phyloP scores from a whole-genome alignment of 2,113 vertebrate species.

The Epinephelus lanceolatus region DNA sequence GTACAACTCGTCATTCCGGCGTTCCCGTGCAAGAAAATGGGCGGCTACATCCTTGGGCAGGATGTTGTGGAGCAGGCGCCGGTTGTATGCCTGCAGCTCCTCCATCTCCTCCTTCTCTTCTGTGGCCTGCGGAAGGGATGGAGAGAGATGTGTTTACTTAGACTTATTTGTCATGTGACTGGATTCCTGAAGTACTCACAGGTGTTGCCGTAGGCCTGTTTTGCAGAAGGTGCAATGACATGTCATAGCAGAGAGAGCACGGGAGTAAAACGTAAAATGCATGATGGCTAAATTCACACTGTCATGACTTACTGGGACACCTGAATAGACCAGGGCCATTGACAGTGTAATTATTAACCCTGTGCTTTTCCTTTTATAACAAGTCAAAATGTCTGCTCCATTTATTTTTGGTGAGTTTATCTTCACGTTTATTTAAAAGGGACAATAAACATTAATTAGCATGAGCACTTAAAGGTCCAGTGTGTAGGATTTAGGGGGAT shows the following conservation, averaged over 20 bases:
- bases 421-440: too few species aligned
- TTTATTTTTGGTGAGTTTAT: not conserved
- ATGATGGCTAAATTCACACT: not conserved
- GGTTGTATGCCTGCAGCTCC: conserved; percentile 97
- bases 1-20: conserved; percentile 96
- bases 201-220: not conserved
- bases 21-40: conserved; percentile 93
- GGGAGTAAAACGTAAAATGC: not conserved
- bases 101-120: conserved; percentile 99
- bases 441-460: too few species aligned
- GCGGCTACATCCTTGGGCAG: conserved; percentile 97
- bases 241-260: not conserved
- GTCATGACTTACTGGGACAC: not conserved
- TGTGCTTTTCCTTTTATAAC: not conserved
- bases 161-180: conserved; percentile 15
- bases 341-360: not conserved
- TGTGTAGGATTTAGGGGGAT: too few species aligned
- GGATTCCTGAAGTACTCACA: not conserved
- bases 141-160: not conserved
- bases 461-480: too few species aligned
- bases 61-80: conserved; percentile 96
- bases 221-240: not conserved
- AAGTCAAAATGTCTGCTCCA: not conserved
- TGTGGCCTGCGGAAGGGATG: conserved; percentile 88
- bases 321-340: not conserved